phyloP scores from a whole-genome alignment of 2,888 invertebrate genomes.

The Ichneumoninae sp. region DNA sequence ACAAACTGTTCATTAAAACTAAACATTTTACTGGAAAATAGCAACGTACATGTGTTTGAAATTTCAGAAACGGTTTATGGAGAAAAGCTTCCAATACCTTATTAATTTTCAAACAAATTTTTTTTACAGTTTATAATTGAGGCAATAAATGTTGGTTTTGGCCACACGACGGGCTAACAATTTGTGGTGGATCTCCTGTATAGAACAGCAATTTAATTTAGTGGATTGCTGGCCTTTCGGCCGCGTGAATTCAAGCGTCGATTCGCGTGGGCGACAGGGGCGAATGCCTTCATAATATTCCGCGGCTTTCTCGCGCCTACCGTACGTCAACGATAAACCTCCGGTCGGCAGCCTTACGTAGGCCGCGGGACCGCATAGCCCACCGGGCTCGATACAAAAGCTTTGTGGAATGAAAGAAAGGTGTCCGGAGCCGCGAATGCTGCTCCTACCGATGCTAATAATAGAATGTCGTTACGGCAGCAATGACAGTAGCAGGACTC shows the following conservation, averaged over 20 bases:
- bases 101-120: no score
- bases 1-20: no score
- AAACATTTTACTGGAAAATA: no score
- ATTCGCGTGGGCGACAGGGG: slow-evolving; percentile 56
- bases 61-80: no score
- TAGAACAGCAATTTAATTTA: not conserved
- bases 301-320: slow-evolving; percentile 57
- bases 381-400: slow-evolving; percentile 50
- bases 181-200: not conserved
- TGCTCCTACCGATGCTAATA: slow-evolving; percentile 56
- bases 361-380: slow-evolving; percentile 59
- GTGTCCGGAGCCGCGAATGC: slow-evolving; percentile 41
- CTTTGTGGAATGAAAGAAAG: slow-evolving; percentile 50
- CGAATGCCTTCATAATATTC: slow-evolving; percentile 61
- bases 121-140: not conserved
- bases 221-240: slow-evolving; percentile 41
- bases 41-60: no score
- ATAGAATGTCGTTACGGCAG: slow-evolving; percentile 59
- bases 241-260: slow-evolving; percentile 50
- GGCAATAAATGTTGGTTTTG: not conserved
- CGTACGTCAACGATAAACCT: slow-evolving; percentile 51
- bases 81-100: no score
- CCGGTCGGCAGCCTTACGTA: slow-evolving; percentile 57
- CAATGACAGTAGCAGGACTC: slow-evolving; percentile 53
- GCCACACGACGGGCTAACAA: not conserved